These are phyloP conservation scores for Prosopocoilus inquinatus DNA, from an alignment of 2,888 invertebrate genomes.

Conservation along the genomic window DNA sequence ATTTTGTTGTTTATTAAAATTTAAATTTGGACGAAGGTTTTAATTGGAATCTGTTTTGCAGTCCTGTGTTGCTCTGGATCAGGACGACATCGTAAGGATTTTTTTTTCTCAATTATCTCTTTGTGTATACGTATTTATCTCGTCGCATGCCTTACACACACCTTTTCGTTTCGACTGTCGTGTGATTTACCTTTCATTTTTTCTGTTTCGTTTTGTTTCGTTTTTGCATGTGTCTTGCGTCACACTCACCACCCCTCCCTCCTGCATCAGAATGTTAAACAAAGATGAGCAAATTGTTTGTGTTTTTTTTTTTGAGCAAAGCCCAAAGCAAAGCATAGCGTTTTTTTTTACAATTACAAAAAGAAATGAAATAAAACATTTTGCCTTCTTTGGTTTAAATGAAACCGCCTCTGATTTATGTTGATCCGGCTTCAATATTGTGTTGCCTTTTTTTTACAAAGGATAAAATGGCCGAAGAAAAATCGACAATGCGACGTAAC, in stretches of 20 bases:
- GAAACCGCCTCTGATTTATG: no score
- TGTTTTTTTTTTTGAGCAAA: no score
- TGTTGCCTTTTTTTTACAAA: conserved; percentile 22
- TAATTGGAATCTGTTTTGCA: conserved; percentile 46
- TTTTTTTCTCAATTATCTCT: conserved; percentile 30
- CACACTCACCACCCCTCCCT: no score
- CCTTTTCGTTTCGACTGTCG: conserved; percentile 7
- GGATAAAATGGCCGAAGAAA: conserved; percentile 37
- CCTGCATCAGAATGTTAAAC: no score
- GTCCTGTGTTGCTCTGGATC: conserved; percentile 60
- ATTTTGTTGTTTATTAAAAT: no score
- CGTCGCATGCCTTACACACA: conserved; percentile 16
- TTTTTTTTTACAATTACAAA: no score
- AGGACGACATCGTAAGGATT: conserved; percentile 46
- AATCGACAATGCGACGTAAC: conserved; percentile 38
- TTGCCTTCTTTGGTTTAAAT: conserved; percentile 1
- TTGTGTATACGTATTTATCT: conserved; percentile 27
- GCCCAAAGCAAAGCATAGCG: no score
- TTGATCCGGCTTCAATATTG: background rate
- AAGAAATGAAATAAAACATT: background rate
- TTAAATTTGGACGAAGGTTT: background rate
- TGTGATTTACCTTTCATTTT: background rate
- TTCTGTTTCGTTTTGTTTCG: background rate
- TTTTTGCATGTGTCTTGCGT: background rate
- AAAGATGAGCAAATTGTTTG: no score